Conservation (phyloP, 2,797 vertebrate genomes). For the Hydrophis major region DNA sequence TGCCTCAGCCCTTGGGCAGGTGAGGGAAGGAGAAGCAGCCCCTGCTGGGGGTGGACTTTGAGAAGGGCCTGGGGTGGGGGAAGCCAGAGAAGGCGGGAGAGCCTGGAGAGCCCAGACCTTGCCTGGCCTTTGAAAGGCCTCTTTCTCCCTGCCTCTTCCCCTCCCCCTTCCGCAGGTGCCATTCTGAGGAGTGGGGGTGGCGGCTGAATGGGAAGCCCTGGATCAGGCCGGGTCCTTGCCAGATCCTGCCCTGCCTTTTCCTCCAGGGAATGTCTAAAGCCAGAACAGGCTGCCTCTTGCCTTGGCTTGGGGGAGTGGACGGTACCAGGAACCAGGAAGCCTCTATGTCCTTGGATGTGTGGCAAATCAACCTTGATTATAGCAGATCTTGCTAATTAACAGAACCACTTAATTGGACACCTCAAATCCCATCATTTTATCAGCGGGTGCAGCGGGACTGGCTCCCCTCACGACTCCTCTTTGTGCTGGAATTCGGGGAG, state of each 20-base stretch:
- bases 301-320: slow-evolving; percentile 36
- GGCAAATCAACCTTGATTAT: not conserved
- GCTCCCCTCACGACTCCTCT: slow-evolving; percentile 30
- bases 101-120: slow-evolving; percentile 59
- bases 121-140: slow-evolving; percentile 59
- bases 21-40: slow-evolving; percentile 10
- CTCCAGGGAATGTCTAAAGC: not conserved
- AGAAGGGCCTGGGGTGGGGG: slow-evolving; percentile 29
- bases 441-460: not conserved
- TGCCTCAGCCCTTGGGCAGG: slow-evolving; percentile 37
- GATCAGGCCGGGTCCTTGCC: not conserved
- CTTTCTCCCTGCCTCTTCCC: not conserved
- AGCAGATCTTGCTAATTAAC: not conserved
- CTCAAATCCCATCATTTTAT: not conserved
- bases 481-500: slow-evolving; percentile 35
- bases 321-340: slow-evolving; percentile 33
- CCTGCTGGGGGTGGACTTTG: slow-evolving; percentile 26
- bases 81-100: slow-evolving; percentile 35
- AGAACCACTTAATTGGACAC: not conserved
- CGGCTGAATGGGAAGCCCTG: slow-evolving; percentile 21
- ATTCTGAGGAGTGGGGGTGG: slow-evolving; percentile 13
- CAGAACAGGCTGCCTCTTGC: slow-evolving; percentile 13
- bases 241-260: not conserved
- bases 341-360: slow-evolving; percentile 30
- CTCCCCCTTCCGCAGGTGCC: too few species aligned